Percentiles rank a stretch among this genome's conserved stretches.
Evolutionary conservation across 2,888 invertebrate species (phyloP).

Genomic region (Andrena marginata): DNA sequence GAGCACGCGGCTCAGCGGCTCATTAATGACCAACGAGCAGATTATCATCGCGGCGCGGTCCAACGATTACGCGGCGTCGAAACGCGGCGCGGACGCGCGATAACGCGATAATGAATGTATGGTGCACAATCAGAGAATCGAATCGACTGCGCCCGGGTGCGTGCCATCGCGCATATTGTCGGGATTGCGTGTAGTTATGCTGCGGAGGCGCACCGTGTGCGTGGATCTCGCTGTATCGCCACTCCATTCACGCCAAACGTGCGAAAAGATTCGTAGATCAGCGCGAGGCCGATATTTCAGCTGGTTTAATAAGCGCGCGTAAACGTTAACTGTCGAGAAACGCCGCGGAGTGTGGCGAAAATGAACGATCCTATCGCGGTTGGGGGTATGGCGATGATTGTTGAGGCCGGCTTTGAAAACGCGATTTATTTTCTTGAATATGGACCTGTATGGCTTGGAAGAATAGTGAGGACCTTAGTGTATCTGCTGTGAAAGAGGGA

Average conservation of each 20-base stretch:
- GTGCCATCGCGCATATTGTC: conserved; percentile 72
- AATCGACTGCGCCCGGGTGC: conserved; percentile 65
- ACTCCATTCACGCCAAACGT: conserved; percentile 28
- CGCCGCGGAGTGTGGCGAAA: conserved; percentile 5
- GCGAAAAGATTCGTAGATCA: conserved; percentile 45
- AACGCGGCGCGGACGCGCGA: conserved; percentile 48
- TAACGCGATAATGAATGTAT: conserved; percentile 71
- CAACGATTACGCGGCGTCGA: conserved; percentile 30
- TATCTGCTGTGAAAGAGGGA: no score
- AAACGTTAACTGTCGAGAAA: conserved; percentile 38
- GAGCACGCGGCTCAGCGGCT: not conserved
- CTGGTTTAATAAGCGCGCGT: conserved; percentile 17
- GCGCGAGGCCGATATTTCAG: conserved; percentile 34
- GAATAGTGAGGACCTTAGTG: not conserved
- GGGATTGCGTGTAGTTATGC: conserved; percentile 71
- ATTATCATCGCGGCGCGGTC: conserved; percentile 32
- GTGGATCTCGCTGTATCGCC: conserved; percentile 24
- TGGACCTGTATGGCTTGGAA: not conserved
- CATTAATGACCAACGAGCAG: conserved; percentile 21
- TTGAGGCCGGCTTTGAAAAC: not conserved
- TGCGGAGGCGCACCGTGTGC: conserved; percentile 19
- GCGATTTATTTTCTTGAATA: conserved; percentile 6
- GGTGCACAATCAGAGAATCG: conserved; percentile 59
- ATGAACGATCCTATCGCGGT: conserved; percentile 42
- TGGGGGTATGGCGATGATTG: conserved; percentile 1